Percentiles rank a stretch among this genome's conserved stretches.
These are phyloP conservation scores for Hesperophylax magnus DNA, from an alignment of 1,140 invertebrate genomes.

Conservation along the genomic window DNA sequence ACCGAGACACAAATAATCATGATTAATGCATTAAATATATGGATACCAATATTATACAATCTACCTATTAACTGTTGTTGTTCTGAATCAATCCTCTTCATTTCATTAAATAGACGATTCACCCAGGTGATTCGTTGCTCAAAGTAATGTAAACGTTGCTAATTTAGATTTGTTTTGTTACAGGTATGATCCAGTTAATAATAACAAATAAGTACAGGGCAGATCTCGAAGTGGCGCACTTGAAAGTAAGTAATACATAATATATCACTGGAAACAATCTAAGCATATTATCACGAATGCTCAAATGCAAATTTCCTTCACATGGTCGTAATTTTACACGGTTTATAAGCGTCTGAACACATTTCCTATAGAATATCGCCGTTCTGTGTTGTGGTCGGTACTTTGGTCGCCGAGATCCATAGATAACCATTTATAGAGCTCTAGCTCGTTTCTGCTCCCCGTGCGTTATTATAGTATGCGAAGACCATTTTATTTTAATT, in stretches of 20 bases:
- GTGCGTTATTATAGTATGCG: constrained; percentile 52
- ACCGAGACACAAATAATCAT: neutral
- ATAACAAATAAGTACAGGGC: neutral
- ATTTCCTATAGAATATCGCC: constrained; percentile 33
- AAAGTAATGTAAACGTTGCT: neutral
- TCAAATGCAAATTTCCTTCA: constrained; percentile 18
- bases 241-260: constrained; percentile 1
- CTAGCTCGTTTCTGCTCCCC: constrained; percentile 37
- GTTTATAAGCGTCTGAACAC: constrained; percentile 27
- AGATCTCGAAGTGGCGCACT: neutral
- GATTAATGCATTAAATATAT: too few species aligned
- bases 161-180: neutral
- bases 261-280: constrained; percentile 12
- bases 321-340: constrained; percentile 31
- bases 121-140: too few species aligned
- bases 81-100: too few species aligned
- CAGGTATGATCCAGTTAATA: constrained; percentile 15
- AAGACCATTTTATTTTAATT: constrained; percentile 57
- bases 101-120: too few species aligned
- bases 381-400: constrained; percentile 23
- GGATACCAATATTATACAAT: too few species aligned
- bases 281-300: constrained; percentile 2
- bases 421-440: constrained; percentile 58
- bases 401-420: constrained; percentile 51
- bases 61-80: too few species aligned